Base-by-base conservation (phyloP, 2,113 vertebrate genomes). In the Poeciliopsis occidentalis region DNA sequence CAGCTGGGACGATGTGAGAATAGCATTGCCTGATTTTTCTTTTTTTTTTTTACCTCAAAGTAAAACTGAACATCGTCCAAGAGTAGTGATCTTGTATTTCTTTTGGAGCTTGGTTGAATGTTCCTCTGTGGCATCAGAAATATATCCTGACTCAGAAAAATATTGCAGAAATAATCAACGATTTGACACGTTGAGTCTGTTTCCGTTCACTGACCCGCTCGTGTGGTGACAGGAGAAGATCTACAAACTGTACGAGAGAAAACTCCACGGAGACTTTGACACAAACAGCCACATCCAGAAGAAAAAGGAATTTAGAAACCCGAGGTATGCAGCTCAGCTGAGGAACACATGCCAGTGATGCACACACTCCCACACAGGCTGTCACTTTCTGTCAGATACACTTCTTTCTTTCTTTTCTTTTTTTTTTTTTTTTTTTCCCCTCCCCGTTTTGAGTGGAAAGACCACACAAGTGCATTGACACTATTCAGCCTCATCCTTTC, bases 281-380 rank as follows among this genome's bases (percentile, higher is more conserved):
- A 99, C 97, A 92, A 99, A 99, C 93, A 96, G 91, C 72, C 96
- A 97, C 76, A 99, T 99, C 89, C 98, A 99, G 87, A 96, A 96
- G 86, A 99, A 99, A 87, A 99, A 99, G 67, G 98, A 99, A 71
- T 99, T 99, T 67, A 95, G 98, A 77, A 99, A 99, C 85, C 98
- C 98, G 57, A 99, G 98, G 98, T 99, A 79, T 84, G 87, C 29
- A 11, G 67, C n/a, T 2, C 29, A 31, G 26, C 31, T 0, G 26
- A 26, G 29, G 34, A 27, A 34, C 8, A 1, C 29, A 63, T 57
- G 3, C 24, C 62, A 41, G 24, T 3, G 12, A 22, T 7, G 34
- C 26, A 19, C 37, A 17, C 65, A 68, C 30, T 57, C 34, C 15
- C 32, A 30, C 31, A 71, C 31, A 70, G 1, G n/a, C 15, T 22